Base-by-base conservation (phyloP, 1,140 invertebrate species). In the Pomacea maculata region DNA sequence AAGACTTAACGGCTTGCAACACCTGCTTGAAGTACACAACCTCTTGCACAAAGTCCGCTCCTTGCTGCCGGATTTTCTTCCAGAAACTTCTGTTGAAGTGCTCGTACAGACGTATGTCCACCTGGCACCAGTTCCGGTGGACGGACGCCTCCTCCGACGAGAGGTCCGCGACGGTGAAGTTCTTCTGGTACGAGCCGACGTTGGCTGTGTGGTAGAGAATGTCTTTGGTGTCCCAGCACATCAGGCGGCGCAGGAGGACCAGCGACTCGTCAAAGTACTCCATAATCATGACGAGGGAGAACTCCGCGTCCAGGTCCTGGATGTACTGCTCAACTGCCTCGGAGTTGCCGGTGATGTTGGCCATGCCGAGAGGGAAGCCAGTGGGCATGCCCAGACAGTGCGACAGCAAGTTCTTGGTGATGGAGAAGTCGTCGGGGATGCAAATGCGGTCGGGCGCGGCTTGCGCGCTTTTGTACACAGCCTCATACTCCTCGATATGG, bases 201-300 rank as follows among this genome's bases (percentile, higher is more conserved):
- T 88, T 88, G 4, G 79, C 80, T 15, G 25, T 78, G 54, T 82
- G 79, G 72, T 87, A 89, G 5, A 89, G 54, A 70, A 90, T 88
- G 57, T 90, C 89, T 73, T 87, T 88, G 19, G 87, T 83, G 12
- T 76, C 80, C 93, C 93, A 94, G 78, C 92, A 93, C 86, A 94
- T 92, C 11, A 92, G 77, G 74, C 93, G 85, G 25, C 89, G 90
- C 57, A 94, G 85, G 8, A 94, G 87, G 78, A 94, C 87, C 61
- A 94, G 83, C 14, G 93, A 93, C 83, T 93, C 93, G 74, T 93
- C 91, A 85, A 94, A 92, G 81, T 92, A 89, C 84, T 94, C 93
- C 8, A 92, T 87, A 34, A 94, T 90, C 92, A 94, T 91, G 14
- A 94, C 90, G 10, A 93, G 86, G 75, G 90, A 87, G 84, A 94